Percentiles rank a stretch among this genome's conserved stretches.
Evolutionary conservation across 2,888 invertebrate species (phyloP).

Genomic region (Callyntrura sp.): DNA sequence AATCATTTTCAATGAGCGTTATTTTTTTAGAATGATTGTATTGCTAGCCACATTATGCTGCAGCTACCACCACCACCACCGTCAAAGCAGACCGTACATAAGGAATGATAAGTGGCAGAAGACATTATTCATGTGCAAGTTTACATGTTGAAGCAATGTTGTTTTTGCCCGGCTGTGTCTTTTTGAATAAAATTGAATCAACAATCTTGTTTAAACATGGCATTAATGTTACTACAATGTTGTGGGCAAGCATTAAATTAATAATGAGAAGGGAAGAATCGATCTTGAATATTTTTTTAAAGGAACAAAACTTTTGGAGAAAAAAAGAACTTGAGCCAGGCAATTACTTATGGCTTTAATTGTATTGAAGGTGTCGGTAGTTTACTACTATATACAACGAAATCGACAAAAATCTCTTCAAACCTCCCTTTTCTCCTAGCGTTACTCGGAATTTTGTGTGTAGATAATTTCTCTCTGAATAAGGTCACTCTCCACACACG

Average conservation of each 20-base stretch:
- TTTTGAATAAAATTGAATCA: constrained; percentile 63
- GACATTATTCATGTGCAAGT: constrained; percentile 60
- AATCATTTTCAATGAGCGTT: constrained; percentile 24
- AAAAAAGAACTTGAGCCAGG: constrained; percentile 4
- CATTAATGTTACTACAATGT: constrained; percentile 52
- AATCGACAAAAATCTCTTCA: background rate
- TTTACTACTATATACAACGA: background rate
- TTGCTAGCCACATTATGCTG: background rate
- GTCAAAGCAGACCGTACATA: background rate
- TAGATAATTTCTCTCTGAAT: background rate
- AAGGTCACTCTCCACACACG: background rate
- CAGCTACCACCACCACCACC: background rate
- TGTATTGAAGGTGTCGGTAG: constrained; percentile 4
- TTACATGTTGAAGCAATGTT: constrained; percentile 60
- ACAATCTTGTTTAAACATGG: constrained; percentile 65
- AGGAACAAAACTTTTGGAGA: background rate
- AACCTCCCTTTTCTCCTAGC: background rate
- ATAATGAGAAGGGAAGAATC: constrained; percentile 48
- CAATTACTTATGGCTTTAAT: constrained; percentile 63
- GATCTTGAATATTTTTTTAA: constrained; percentile 22
- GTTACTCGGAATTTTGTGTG: background rate
- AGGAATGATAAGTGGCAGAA: constrained; percentile 61
- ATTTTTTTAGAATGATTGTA: constrained; percentile 1
- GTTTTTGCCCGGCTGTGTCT: constrained; percentile 46
- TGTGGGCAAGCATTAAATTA: constrained; percentile 66